Base-by-base conservation (phyloP, 2,888 invertebrate genomes). In the Sesia bembeciformis region DNA sequence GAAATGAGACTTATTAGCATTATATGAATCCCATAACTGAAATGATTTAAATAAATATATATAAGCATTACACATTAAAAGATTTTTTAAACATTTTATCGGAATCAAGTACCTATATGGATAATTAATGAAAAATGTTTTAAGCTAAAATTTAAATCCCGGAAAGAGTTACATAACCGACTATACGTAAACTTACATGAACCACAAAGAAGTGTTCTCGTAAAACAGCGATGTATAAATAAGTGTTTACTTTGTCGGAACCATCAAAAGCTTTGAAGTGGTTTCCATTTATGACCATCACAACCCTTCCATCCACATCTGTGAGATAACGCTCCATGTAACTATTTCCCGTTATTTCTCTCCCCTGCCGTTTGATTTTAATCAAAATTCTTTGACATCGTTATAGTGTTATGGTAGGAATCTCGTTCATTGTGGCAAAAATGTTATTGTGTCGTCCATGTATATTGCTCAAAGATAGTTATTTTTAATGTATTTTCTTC, bases 241-340 rank as follows among this genome's bases (percentile, higher is more conserved):
- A 78, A 81, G 78, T 81, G 80, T 84, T 84, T 81, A 77, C 83
- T 83, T 78, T 81, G 78, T 78, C 74, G 76, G 74, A 66, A 71
- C 74, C 70, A 72, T 72, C 70, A 69, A 60, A 68, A 73, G 68
- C 76, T 84, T 84, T 87, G 84, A 87, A 87, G 87, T 85, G 86
- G 85, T 72, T 77, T 78, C 74, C 78, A 82, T 82, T 78, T 78
- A 74, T 78, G 77, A 76, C 74, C 74, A 71, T 77, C 70, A 70
- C 75, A 85, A 85, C 85, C 84, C 86, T 81, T 84, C 72, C 65
- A 66, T 63, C 64, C 63, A 64, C 73, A 74, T 77, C 75, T 78
- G 73, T 57, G 65, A 74, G 80, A 80, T 81, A 77, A 79, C 76
- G 70, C 68, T 67, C 51, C 51, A 52, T 51, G 41, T 53, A 49